phyloP scores from a whole-genome alignment of 2,113 vertebrate species.

The Cyanoderma ruficeps region DNA sequence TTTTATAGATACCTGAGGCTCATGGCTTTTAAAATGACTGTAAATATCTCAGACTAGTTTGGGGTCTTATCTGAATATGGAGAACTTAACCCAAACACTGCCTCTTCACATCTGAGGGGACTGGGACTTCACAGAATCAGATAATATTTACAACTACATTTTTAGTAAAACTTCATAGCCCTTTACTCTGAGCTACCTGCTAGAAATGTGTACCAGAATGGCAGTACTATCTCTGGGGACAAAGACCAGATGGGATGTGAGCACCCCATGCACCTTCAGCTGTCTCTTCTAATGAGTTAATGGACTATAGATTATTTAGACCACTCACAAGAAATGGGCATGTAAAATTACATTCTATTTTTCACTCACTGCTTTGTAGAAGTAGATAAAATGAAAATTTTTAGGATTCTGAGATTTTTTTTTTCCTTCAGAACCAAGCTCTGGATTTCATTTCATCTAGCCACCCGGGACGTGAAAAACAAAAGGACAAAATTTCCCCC shows the following conservation, averaged over 20 bases:
- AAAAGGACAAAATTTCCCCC: not conserved
- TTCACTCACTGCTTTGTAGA: not conserved
- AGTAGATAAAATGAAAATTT: not conserved
- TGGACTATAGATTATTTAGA: not conserved
- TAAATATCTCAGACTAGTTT: not conserved
- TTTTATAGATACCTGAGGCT: not conserved
- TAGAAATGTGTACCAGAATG: not conserved
- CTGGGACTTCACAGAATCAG: not conserved
- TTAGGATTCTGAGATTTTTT: not conserved
- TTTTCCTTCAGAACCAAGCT: not conserved
- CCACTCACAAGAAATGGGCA: not conserved
- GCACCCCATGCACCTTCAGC: not conserved
- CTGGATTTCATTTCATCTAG: not conserved
- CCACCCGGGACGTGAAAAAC: not conserved
- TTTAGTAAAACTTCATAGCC: not conserved
- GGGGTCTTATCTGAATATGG: not conserved
- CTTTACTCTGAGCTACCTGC: not conserved
- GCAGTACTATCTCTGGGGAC: not conserved
- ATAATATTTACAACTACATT: not conserved
- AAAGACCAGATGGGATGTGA: not conserved
- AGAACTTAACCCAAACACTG: not conserved
- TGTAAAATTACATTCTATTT: not conserved
- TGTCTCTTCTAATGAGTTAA: not conserved
- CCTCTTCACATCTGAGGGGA: not conserved
- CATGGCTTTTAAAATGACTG: not conserved